phyloP scores from a whole-genome alignment of 2,888 invertebrate genomes.

The Megastigmus dorsalis region DNA sequence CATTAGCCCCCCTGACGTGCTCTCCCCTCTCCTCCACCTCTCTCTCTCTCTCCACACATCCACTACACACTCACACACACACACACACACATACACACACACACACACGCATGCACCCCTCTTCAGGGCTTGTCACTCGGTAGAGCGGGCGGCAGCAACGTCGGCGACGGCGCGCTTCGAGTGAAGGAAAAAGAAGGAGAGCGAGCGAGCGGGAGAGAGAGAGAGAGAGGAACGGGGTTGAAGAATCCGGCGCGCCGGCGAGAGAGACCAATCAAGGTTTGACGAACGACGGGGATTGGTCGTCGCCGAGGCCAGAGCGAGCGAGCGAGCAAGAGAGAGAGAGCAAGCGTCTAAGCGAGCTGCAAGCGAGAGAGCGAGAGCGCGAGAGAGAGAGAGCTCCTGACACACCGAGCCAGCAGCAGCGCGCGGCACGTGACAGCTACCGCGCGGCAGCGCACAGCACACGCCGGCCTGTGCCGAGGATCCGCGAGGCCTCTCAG shows the following conservation, averaged over 20 bases:
- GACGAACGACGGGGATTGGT: slow-evolving; percentile 75
- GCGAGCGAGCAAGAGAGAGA: slow-evolving; percentile 13
- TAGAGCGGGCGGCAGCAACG: slow-evolving; percentile 59
- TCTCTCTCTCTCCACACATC: slow-evolving; percentile 1
- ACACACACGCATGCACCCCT: slow-evolving; percentile 62
- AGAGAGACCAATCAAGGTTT: slow-evolving; percentile 79
- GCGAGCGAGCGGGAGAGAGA: slow-evolving; percentile 10
- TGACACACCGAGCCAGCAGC: slow-evolving; percentile 43
- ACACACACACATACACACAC: slow-evolving; percentile 50
- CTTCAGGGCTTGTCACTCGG: slow-evolving; percentile 55
- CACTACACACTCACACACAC: slow-evolving; percentile 38
- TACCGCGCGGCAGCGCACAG: slow-evolving; percentile 72
- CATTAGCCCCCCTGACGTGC: slow-evolving; percentile 71
- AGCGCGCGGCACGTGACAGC: slow-evolving; percentile 73
- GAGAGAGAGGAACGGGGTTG: slow-evolving; percentile 69
- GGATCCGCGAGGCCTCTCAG: slow-evolving; percentile 65
- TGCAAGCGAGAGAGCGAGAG: slow-evolving; percentile 12
- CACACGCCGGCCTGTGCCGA: slow-evolving; percentile 50
- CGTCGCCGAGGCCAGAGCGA: slow-evolving; percentile 65
- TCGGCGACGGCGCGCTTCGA: slow-evolving; percentile 40
- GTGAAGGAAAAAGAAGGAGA: slow-evolving; percentile 42
- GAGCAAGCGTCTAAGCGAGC: slow-evolving; percentile 5
- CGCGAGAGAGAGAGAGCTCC: slow-evolving; percentile 27
- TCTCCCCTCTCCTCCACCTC: slow-evolving; percentile 43
- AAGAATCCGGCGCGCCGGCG: slow-evolving; percentile 71